Conservation (phyloP, 2,888 invertebrate species). For the Athalia rosae region DNA sequence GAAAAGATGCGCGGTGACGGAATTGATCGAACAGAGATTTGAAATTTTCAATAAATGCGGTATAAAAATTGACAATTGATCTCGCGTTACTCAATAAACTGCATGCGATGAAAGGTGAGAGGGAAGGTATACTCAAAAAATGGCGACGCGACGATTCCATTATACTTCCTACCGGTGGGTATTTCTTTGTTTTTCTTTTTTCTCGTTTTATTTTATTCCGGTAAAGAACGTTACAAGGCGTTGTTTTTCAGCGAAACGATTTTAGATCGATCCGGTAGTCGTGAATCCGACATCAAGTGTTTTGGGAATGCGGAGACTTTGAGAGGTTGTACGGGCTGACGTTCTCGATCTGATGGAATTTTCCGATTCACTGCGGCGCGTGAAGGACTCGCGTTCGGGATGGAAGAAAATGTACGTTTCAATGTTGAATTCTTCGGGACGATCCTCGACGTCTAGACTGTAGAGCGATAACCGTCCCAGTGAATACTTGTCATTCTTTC, state of each 20-base stretch:
- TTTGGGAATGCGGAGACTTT: not conserved
- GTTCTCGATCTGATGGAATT: slow-evolving; percentile 26
- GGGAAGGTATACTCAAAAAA: no score
- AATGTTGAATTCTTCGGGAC: not conserved
- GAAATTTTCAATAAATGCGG: no score
- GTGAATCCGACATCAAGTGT: not conserved
- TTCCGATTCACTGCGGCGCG: slow-evolving; percentile 20
- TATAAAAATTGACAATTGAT: no score
- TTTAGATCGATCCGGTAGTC: slow-evolving; percentile 14
- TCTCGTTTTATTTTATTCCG: not conserved
- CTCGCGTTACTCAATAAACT: no score
- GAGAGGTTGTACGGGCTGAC: not conserved
- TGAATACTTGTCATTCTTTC: slow-evolving; percentile 21
- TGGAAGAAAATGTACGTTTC: slow-evolving; percentile 23
- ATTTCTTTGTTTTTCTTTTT: not conserved
- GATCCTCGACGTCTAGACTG: slow-evolving; percentile 15
- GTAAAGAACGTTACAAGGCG: not conserved
- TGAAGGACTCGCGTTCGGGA: slow-evolving; percentile 9
- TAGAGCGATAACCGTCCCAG: not conserved
- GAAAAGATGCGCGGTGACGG: no score
- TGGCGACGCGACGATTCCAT: not conserved
- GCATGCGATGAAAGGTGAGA: no score
- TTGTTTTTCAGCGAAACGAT: slow-evolving; percentile 11
- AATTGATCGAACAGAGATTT: no score
- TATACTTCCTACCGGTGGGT: no score